Evolutionary conservation across 2,888 invertebrate genomes (phyloP), one percentile per base, ranked within the genome.

Genomic region (Nesidiocoris tenuis): DNA sequence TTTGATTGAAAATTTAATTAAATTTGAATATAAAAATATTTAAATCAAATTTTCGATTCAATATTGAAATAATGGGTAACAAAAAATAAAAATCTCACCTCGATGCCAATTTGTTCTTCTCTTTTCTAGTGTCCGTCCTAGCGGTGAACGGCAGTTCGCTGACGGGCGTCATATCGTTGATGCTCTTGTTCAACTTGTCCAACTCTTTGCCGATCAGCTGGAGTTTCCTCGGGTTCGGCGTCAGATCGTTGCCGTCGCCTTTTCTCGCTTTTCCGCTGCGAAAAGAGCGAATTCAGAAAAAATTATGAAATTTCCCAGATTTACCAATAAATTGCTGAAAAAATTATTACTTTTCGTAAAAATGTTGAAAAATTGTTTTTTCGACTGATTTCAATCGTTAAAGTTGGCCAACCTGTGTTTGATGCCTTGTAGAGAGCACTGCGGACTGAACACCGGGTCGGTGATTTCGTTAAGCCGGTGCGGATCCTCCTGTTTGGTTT

Each of bases 61-160:
- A 61, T 19, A 1, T 25, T 7, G 5, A 55, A 3, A 61, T n/a
- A 25, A 9, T 61, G 18, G 3, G 18, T 7, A n/a, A n/a, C n/a
- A n/a, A n/a, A 2, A 5, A 17, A 21, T n/a, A 63, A 16, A 19
- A 59, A 18, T 5, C 3, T 79, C 82, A 87, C 87, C 87, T 90
- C 0, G 98, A 98, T 9, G 98, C 98, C 74, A 98, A 86, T 85
- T 98, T 98, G 84, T 98, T 98, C 84, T 98, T 98, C 84, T 98
- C 98, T 84, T 97, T 97, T 74, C 97, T 88, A n/a, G 95, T 94
- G 83, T 94, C 95, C 12, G 95, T 93, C 80, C 95, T 86, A 25
- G 92, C 90, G 82, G 92, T 93, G 83, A 94, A 93, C 59, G 96
- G 96, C 81, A 97, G 85, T 83, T 96, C 96, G 81, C 94, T 94